A percentile compares a stretch with the other conserved stretches of the same genome.
phyloP scores from a whole-genome alignment of 2,797 vertebrate species.

The Buceros bicornis region DNA sequence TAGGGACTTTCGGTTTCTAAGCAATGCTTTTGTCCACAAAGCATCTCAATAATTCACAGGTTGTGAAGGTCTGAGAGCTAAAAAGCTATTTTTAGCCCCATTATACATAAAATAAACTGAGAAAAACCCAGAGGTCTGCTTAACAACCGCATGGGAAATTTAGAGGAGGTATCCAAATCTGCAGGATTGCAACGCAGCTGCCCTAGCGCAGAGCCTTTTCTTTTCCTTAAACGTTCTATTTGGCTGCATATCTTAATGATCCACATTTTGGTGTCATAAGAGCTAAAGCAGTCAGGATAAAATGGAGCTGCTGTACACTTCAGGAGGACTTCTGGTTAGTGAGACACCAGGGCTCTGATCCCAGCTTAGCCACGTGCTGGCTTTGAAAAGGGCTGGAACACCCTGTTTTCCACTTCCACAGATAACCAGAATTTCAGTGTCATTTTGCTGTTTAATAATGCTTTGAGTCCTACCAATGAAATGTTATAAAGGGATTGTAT shows the following conservation, averaged over 20 bases:
- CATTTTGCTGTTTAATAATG: not conserved
- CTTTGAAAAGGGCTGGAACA: not conserved
- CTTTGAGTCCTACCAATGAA: not conserved
- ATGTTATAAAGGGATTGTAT: not conserved
- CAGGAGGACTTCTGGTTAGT: not conserved
- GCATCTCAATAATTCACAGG: not conserved
- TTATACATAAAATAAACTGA: not conserved
- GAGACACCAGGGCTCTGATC: not conserved
- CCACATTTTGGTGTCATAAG: not conserved
- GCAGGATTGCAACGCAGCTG: not conserved
- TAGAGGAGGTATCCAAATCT: not conserved
- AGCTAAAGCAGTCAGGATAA: not conserved
- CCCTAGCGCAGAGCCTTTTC: not conserved
- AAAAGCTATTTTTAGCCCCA: not conserved
- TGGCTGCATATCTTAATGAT: not conserved
- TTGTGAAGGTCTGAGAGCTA: not conserved
- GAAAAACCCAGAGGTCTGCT: not conserved
- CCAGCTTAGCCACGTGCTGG: not conserved
- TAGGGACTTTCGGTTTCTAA: not conserved
- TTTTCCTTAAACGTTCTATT: not conserved
- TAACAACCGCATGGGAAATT: not conserved
- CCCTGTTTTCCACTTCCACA: not conserved
- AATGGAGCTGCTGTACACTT: not conserved
- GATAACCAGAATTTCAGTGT: fast-evolving
- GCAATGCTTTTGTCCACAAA: fast-evolving